Conservation (phyloP, 2,113 vertebrate genomes). For the Trichomycterus rosablanca region DNA sequence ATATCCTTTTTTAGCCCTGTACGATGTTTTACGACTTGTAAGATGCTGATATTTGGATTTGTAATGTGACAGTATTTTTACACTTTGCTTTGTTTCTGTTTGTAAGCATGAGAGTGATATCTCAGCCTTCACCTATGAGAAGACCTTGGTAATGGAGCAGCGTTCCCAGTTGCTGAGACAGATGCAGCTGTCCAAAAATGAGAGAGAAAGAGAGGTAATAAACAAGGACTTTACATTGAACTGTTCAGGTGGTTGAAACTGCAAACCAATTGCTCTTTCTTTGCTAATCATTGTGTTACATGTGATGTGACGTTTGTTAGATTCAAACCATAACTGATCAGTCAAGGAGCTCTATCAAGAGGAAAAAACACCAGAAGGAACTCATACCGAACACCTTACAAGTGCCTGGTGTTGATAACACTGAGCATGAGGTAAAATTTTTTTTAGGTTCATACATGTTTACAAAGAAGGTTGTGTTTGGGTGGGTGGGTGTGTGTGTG, state of each 20-base stretch:
- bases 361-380: constrained; percentile 54
- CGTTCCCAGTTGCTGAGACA: constrained; percentile 93
- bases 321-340: constrained; percentile 73
- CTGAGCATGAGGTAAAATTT: constrained; percentile 64
- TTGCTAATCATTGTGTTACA: too few relatives aligned
- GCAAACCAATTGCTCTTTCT: neutral
- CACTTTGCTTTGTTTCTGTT: constrained; percentile 12
- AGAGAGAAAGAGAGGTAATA: constrained; percentile 85
- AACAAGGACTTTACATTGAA: neutral
- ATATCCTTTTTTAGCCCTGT: too few relatives aligned
- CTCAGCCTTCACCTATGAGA: constrained; percentile 94
- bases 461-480: too few relatives aligned
- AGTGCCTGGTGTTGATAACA: constrained; percentile 54
- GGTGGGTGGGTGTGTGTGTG: too few relatives aligned
- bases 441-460: too few relatives aligned
- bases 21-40: neutral
- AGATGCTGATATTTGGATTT: neutral
- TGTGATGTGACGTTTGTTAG: constrained; percentile 49
- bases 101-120: constrained; percentile 88
- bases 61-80: neutral
- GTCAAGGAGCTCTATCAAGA: constrained; percentile 66
- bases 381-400: constrained; percentile 49
- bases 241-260: neutral
- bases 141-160: constrained; percentile 94
- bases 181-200: constrained; percentile 91